Conservation (phyloP, 2,888 invertebrate species). For the Halictus quadricinctus region DNA sequence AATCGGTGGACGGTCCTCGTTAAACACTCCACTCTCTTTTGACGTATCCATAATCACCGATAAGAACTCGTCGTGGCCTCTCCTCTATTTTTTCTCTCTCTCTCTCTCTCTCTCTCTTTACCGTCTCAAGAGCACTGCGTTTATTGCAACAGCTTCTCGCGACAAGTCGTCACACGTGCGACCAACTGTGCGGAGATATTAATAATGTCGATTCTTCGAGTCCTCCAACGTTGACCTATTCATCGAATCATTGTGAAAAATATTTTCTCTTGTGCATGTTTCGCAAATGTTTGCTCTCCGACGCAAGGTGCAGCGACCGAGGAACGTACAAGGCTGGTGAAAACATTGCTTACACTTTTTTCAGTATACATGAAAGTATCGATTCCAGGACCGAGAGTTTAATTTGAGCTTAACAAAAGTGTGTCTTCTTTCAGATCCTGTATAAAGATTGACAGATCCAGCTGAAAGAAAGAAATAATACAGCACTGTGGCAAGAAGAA, state of each 20-base stretch:
- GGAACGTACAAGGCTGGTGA: too few species aligned
- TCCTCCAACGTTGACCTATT: not conserved
- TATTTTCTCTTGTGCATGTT: too few species aligned
- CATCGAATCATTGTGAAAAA: too few species aligned
- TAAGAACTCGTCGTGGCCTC: conserved; percentile 63
- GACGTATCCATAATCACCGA: conserved; percentile 75
- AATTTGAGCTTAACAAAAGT: not conserved
- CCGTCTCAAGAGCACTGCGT: conserved; percentile 51
- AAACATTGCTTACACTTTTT: not conserved
- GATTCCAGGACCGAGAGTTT: not conserved
- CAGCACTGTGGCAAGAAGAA: not conserved
- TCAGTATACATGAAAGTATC: not conserved
- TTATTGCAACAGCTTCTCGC: conserved; percentile 39
- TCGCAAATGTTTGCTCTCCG: too few species aligned
- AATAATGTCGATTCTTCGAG: not conserved
- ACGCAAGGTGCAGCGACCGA: too few species aligned
- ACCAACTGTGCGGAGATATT: not conserved
- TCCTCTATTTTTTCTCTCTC: conserved; percentile 16
- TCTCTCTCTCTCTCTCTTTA: conserved; percentile 31
- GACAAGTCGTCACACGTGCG: not conserved
- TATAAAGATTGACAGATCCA: not conserved
- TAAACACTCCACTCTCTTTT: conserved; percentile 70
- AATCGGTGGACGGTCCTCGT: conserved; percentile 71
- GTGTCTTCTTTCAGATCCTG: not conserved
- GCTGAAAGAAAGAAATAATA: not conserved